Evolutionary conservation across 2,888 invertebrate species (phyloP), one percentile per base, ranked within the genome.

Genomic region (Phengaris arion): DNA sequence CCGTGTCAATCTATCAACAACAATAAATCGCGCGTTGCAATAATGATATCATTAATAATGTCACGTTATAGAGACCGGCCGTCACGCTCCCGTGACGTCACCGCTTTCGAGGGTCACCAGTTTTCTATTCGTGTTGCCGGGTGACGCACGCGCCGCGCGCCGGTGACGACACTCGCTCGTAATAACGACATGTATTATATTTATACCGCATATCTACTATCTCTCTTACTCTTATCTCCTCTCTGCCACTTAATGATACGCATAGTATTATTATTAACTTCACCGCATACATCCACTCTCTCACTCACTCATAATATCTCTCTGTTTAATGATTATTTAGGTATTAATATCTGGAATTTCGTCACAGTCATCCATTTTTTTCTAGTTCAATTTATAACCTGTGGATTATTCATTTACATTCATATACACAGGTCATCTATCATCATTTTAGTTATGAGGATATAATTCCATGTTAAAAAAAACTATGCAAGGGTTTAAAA

Each of bases 131-230:
- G 89, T 85, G 91, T 90, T 86, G 80, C 79, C 81, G 79, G 80
- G 89, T 92, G 91, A 92, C 92, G 92, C 92, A 90, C 90, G 87
- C 87, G 89, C 86, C 85, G 82, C 90, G 87, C 86, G 89, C 86
- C 85, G 82, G 83, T 89, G 90, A 90, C 91, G 90, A 83, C 79
- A 79, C 80, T 82, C 83, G 84, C 85, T 74, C 68, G 74, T 48
- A 76, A 78, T 80, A 79, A 79, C 78, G 75, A 77, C 74, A 48
- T 48, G 76, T 77, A 52, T 52, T 52, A 76, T 86, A 85, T 89
- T 87, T 87, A 89, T 87, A 87, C 84, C 80, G 79, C 79, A 64
- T 22, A 35, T 70, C 51, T n/a, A 48, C 70, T 35, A 80, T 77
- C 79, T 79, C 78, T 82, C 22, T 52, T 70, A 46, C 69, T 35